Conservation (phyloP, 37 sponge, comb jelly and placozoan genomes). For the Amphimedon queenslandica region DNA sequence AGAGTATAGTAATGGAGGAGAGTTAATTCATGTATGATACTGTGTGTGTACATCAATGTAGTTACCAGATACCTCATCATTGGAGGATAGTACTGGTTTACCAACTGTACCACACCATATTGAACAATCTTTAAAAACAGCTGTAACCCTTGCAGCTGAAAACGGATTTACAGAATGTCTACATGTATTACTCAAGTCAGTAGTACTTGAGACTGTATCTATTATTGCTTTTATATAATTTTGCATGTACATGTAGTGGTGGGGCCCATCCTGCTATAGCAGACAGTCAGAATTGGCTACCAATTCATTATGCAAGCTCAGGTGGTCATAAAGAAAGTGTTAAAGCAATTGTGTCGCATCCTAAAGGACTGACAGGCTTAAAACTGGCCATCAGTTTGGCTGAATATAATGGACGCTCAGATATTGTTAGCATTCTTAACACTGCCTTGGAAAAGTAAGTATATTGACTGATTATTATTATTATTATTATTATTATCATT, state of each 20-base stretch:
- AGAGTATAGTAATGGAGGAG: too few relatives aligned
- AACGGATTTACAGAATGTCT: constrained; percentile 30
- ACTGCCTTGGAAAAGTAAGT: constrained; percentile 22
- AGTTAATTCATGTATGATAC: not conserved
- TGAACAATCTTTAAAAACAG: constrained; percentile 32
- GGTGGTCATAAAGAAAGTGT: constrained; percentile 44
- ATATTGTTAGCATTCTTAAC: constrained; percentile 17
- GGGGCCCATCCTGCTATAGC: constrained; percentile 12
- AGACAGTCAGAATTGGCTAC: constrained; percentile 9
- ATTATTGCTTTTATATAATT: not conserved
- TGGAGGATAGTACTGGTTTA: not conserved
- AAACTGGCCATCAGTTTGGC: constrained; percentile 23
- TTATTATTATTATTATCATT: not conserved
- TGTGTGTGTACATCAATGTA: too few relatives aligned
- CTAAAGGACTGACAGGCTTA: constrained; percentile 35
- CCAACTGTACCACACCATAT: not conserved
- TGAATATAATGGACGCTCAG: not conserved
- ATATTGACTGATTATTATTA: not conserved
- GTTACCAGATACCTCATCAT: not conserved
- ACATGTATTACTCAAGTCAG: constrained; percentile 37
- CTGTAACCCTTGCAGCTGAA: constrained; percentile 37
- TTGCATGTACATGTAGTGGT: constrained; percentile 13
- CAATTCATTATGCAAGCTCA: constrained; percentile 41
- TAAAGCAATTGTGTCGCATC: constrained; percentile 21
- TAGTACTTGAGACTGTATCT: not conserved